Evolutionary conservation across 2,797 vertebrate species (phyloP).

Genomic region (Gambusia yucatana): DNA sequence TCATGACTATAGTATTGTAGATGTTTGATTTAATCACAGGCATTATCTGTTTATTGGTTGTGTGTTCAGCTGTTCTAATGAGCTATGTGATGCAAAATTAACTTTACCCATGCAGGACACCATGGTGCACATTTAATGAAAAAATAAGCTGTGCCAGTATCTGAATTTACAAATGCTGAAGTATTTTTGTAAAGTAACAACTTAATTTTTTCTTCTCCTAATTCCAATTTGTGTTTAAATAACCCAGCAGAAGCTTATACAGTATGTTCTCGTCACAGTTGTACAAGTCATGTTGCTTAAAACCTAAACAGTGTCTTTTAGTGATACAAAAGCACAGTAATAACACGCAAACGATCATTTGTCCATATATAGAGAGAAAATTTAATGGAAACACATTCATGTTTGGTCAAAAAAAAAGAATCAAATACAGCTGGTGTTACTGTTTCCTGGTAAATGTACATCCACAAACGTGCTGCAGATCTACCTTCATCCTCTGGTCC

Average conservation of each 20-base stretch:
- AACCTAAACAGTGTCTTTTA: background rate
- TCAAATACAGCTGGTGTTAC: constrained; percentile 81
- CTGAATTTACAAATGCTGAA: background rate
- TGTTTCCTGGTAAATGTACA: constrained; percentile 71
- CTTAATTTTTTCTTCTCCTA: background rate
- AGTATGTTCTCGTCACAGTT: background rate
- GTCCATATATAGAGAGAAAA: background rate
- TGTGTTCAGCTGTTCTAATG: background rate
- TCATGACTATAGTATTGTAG: background rate
- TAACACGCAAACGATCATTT: constrained; percentile 20
- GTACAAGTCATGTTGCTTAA: background rate
- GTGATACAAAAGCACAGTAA: constrained; percentile 14
- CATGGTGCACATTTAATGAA: constrained; percentile 8
- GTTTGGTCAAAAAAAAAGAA: constrained; percentile 81
- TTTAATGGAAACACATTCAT: constrained; percentile 77
- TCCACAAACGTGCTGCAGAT: constrained; percentile 58
- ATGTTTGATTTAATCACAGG: background rate
- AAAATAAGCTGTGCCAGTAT: background rate
- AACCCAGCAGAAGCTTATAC: background rate
- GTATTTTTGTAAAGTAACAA: background rate
- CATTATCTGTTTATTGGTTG: background rate
- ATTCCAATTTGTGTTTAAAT: constrained; percentile 17
- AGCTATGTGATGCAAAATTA: constrained; percentile 19
- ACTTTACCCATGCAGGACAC: constrained; percentile 41
- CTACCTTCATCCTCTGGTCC: constrained; percentile 54